phyloP scores from a whole-genome alignment of 1,140 invertebrate species.

The Orchestia grillus region DNA sequence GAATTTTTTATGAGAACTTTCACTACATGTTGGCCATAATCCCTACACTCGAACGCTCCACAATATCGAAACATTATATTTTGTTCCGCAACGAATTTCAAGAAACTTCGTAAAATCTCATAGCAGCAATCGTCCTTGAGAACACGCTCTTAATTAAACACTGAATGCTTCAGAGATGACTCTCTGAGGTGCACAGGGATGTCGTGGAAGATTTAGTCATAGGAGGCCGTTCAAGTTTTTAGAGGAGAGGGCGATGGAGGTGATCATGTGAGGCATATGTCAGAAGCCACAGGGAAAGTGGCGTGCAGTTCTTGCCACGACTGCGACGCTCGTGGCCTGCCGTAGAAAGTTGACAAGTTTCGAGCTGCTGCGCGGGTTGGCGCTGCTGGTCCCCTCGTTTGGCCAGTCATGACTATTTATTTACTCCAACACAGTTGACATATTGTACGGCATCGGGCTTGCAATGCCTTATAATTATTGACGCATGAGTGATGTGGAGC shows the following conservation, averaged over 20 bases:
- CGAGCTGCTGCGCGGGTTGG: neutral
- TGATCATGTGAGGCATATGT: neutral
- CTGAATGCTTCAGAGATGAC: neutral
- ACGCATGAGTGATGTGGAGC: no score
- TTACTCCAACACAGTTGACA: no score
- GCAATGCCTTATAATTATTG: no score
- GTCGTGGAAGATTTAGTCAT: neutral
- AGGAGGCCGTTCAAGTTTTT: neutral
- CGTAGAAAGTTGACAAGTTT: conserved; percentile 16
- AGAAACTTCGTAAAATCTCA: neutral
- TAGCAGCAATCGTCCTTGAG: no score
- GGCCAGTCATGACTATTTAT: no score
- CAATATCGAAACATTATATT: neutral
- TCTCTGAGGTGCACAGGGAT: neutral
- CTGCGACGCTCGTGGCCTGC: neutral
- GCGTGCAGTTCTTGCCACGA: neutral
- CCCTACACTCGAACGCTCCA: neutral
- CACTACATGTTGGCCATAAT: neutral
- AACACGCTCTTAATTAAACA: neutral
- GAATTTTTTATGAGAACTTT: neutral
- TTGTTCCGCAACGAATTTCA: neutral
- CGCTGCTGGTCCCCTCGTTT: no score
- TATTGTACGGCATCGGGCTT: no score
- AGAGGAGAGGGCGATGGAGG: no score
- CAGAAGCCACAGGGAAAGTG: conserved; percentile 21